Evolutionary conservation across 2,888 invertebrate genomes (phyloP), one percentile per base, ranked within the genome.

Genomic region (Bellardia pandia): DNA sequence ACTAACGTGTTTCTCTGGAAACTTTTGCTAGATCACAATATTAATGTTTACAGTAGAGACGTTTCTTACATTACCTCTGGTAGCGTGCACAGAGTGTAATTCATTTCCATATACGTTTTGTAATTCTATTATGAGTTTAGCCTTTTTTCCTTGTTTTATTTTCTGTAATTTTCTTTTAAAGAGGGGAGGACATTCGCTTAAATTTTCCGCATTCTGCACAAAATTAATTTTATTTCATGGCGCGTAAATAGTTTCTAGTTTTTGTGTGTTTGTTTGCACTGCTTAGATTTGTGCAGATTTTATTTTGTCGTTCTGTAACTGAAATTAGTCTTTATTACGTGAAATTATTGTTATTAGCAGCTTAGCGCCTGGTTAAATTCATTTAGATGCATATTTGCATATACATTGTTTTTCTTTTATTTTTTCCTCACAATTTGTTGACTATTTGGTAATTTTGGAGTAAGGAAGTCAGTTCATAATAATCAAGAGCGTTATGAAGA

Each of bases 201-300:
- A 89, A 92, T 90, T 92, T 92, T 92, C 92, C 92, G 92, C 92
- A 92, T 92, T 92, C 92, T 88, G 77, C 62, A 90, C 58, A 78
- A 85, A 85, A 78, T 87, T 87, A 87, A 87, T 87, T 87, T 87
- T 82, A 92, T 91, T 92, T 90, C 90, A 88, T 91, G 92, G 92
- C 92, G 92, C 90, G 91, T 90, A 92, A 90, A 90, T 89, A 89
- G 88, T 90, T 87, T 84, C 56, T 78, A 37, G 13, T 51, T 69
- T 66, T 48, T 66, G 14, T 72, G 40, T 58, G 2, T 77, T 33
- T 13, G 16, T 69, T 42, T 71, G 62, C 13, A 60, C 37, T 40
- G 45, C 45, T 60, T 64, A 76, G 60, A 76, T 78, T 86, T 72
- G 16, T 53, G 11, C 8, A 33, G 64, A 60, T 72, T 72, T 42